Percentiles rank a stretch among this genome's conserved stretches.
Evolutionary conservation across 2,797 vertebrate genomes (phyloP).

Genomic region (Gadopsis marmoratus): DNA sequence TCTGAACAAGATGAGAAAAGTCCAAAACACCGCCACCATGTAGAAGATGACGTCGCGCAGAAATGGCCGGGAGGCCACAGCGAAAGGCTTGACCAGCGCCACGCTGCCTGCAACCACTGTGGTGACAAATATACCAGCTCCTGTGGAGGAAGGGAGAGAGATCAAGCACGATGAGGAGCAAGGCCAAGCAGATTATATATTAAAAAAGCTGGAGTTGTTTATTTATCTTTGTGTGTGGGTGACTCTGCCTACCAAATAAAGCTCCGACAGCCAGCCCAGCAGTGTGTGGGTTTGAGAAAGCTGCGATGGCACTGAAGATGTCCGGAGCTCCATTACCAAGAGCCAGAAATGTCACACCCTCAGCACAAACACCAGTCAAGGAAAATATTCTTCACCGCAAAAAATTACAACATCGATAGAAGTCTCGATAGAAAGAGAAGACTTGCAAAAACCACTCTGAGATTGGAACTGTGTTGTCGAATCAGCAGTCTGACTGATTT

Average conservation of each 20-base stretch:
- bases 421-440: background rate
- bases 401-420: background rate
- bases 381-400: slow-evolving; percentile 58
- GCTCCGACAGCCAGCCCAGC: slow-evolving; percentile 94
- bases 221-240: background rate
- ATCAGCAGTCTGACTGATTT: background rate
- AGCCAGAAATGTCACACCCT: slow-evolving; percentile 98
- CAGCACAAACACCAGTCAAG: slow-evolving; percentile 79
- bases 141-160: slow-evolving; percentile 65
- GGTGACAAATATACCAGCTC: slow-evolving; percentile 96
- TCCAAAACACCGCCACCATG: slow-evolving; percentile 94
- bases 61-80: slow-evolving; percentile 93
- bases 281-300: slow-evolving; percentile 92
- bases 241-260: slow-evolving; percentile 88
- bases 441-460: background rate
- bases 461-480: slow-evolving; percentile 7
- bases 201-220: background rate
- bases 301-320: slow-evolving; percentile 95
- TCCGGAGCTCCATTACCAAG: slow-evolving; percentile 97
- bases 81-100: slow-evolving; percentile 91
- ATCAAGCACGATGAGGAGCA: background rate
- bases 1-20: slow-evolving; percentile 90
- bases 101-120: slow-evolving; percentile 94
- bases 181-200: background rate
- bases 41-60: slow-evolving; percentile 94